Conservation (phyloP, 2,113 vertebrate genomes). For the Oryctolagus cuniculus region DNA sequence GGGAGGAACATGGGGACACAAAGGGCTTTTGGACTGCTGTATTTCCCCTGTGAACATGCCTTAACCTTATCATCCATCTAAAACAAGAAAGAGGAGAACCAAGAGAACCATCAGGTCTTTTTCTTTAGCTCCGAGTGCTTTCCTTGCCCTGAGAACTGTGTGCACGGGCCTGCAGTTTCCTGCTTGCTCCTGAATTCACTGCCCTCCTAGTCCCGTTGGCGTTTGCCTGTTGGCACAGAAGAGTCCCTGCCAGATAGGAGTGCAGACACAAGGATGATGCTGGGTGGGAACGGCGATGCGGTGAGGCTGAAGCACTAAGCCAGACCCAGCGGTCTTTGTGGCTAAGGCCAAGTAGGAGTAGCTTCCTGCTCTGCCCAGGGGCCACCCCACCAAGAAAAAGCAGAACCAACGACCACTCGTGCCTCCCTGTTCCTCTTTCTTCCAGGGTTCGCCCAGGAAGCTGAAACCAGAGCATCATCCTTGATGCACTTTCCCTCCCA, state of each 20-base stretch:
- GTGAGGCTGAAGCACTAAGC: not conserved
- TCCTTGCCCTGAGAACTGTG: not conserved
- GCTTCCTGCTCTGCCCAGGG: not conserved
- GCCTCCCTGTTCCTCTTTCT: not conserved
- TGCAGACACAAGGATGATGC: not conserved
- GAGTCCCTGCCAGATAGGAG: accelerated
- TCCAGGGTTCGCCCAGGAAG: not conserved
- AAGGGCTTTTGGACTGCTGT: not conserved
- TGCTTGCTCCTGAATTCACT: not conserved
- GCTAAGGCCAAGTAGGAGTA: not conserved
- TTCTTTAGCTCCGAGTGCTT: not conserved
- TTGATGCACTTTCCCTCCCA: not conserved
- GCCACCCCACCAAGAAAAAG: not conserved
- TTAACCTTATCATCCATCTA: not conserved
- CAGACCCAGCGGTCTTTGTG: not conserved
- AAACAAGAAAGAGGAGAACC: not conserved
- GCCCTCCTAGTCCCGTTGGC: not conserved
- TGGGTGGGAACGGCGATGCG: too few species aligned
- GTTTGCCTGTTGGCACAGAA: not conserved
- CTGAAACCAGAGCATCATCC: not conserved
- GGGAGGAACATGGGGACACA: not conserved
- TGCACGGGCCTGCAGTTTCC: not conserved
- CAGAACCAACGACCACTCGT: not conserved
- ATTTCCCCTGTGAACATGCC: not conserved
- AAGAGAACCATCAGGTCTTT: not conserved